These are phyloP conservation scores for Toxonevra muliebris DNA, from an alignment of 2,888 invertebrate genomes.

Conservation along the genomic window DNA sequence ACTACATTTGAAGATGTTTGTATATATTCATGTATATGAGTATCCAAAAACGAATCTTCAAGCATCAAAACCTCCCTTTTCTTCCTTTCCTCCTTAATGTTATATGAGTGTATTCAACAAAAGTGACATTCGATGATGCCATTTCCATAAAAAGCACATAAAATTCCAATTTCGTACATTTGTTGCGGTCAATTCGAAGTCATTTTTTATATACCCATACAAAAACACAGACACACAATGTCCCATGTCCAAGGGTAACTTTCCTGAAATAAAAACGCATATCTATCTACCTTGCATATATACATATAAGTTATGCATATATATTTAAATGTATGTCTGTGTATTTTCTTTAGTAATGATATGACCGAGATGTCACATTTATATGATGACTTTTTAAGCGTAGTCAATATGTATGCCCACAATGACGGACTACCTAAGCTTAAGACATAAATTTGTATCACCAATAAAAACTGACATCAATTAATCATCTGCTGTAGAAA, in stretches of 20 bases:
- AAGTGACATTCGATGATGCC: constrained; percentile 48
- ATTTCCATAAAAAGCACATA: constrained; percentile 61
- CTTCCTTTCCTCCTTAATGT: too few species aligned
- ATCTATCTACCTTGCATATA: too few species aligned
- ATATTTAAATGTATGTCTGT: background rate
- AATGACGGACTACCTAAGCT: constrained; percentile 7
- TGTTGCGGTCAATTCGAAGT: constrained; percentile 51
- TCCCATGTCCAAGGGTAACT: too few species aligned
- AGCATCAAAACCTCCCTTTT: background rate
- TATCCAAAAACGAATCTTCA: background rate
- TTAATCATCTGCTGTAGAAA: constrained; percentile 2
- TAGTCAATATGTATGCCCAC: background rate
- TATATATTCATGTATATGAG: constrained; percentile 1
- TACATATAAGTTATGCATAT: too few species aligned
- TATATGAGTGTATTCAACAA: constrained; percentile 2
- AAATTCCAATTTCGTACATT: constrained; percentile 60
- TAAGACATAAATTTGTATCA: background rate
- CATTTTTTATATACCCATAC: constrained; percentile 30
- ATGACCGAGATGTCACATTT: constrained; percentile 44
- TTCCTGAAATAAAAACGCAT: too few species aligned
- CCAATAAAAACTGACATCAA: constrained; percentile 18
- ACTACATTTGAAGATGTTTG: constrained; percentile 14
- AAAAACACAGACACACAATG: background rate
- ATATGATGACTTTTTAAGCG: constrained; percentile 50
- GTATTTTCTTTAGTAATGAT: background rate